Evolutionary conservation across 2,888 invertebrate species (phyloP), one percentile per base, ranked within the genome.

Genomic region (Sarcophaga rosellei): DNA sequence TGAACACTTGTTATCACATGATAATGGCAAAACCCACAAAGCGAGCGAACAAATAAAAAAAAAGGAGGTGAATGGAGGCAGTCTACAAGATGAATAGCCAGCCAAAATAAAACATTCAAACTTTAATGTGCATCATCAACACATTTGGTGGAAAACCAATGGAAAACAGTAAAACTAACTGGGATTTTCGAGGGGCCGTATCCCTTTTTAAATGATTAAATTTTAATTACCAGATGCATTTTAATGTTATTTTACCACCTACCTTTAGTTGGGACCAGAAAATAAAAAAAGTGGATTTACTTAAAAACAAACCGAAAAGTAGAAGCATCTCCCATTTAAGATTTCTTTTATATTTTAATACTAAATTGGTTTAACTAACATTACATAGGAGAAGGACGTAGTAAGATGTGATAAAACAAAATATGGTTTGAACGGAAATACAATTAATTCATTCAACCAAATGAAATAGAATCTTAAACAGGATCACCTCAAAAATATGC

Each of bases 201-300:
- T 35, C 62, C 17, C 69, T 65, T 35, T 74, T 70, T 63, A 74
- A 84, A 78, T 84, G 74, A 79, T 84, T 75, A 69, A 84, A 84
- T 74, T 84, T 78, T 84, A 84, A 78, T 78, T 79, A 84, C 69
- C 78, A 78, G 57, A 74, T 78, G 78, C 59, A 82, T 61, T 45
- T 25, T 69, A 76, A 70, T 45, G 75, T 70, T 69, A 62, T 35
- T 35, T 35, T 35, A 35, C 35, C 35, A 35, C 35, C 8, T 35
- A 23, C 0, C 35, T 35, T 0, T 35, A 8, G 35, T 1, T 8
- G 0, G 35, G 10, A 10, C 1, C 0, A 35, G 1, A 10, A 35
- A 35, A 35, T 35, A 10, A 6, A 35, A 35, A 35, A 25, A 3
- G 25, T 4, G 25, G 25, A 4, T 25, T 25, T 4, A 25, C 4